Conservation (phyloP, 2,888 invertebrate species). For the Acanthopleura granulata region DNA sequence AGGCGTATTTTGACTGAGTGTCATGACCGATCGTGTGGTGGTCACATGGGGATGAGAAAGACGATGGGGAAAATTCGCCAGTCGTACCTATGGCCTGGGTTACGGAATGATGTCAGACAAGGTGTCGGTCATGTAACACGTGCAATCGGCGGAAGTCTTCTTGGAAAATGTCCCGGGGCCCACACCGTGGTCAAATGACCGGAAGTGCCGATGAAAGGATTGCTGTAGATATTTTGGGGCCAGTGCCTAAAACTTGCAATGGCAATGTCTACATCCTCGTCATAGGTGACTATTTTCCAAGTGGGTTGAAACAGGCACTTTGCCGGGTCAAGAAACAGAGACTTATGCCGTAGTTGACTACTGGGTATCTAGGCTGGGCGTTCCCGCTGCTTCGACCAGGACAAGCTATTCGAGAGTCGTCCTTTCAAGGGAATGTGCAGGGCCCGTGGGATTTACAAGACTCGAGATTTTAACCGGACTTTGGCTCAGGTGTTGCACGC, state of each 20-base stretch:
- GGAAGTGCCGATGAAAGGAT: not conserved
- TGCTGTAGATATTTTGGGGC: not conserved
- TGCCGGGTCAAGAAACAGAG: conserved; percentile 31
- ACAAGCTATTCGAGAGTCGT: no score
- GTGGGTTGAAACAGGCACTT: conserved; percentile 30
- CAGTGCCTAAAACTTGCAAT: conserved; percentile 24
- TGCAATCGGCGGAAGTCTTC: not conserved
- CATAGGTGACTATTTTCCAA: conserved; percentile 35
- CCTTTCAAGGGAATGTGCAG: conserved; percentile 27
- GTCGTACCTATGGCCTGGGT: no score
- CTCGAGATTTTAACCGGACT: no score
- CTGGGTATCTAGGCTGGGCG: no score
- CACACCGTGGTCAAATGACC: not conserved
- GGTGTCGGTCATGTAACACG: not conserved
- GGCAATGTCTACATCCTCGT: conserved; percentile 32
- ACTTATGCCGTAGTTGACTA: no score
- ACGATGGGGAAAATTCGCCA: not conserved
- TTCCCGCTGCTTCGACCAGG: no score
- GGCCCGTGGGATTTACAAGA: conserved; percentile 28
- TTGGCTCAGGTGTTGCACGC: conserved; percentile 28
- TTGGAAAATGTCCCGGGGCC: not conserved
- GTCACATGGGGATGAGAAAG: not conserved
- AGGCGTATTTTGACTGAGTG: not conserved
- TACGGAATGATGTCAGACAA: not conserved
- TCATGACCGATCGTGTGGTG: not conserved